Conservation (phyloP, 2,113 vertebrate genomes). For the Ctenomys sociabilis region DNA sequence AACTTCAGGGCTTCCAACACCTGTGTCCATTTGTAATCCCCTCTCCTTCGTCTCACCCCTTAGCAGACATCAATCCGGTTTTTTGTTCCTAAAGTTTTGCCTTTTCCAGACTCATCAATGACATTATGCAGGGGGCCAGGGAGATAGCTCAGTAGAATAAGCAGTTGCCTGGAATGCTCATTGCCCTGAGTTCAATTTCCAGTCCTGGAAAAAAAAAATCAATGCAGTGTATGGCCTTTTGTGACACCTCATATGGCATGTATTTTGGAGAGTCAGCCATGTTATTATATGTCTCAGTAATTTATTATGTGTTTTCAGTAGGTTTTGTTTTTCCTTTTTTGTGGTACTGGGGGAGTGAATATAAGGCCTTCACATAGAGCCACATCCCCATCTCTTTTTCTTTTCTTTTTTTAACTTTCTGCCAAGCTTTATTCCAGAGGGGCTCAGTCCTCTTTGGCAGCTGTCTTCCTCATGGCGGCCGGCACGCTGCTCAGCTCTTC, state of each 20-base stretch:
- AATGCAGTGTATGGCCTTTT: not conserved
- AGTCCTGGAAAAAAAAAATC: too few species aligned
- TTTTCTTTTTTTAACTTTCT: not conserved
- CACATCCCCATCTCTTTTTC: not conserved
- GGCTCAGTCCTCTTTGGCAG: too few species aligned
- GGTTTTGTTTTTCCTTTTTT: not conserved
- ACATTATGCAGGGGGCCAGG: too few species aligned
- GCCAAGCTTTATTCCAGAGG: too few species aligned
- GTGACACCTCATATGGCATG: not conserved
- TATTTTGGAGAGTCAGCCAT: not conserved
- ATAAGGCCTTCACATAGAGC: not conserved
- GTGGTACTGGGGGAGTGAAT: not conserved
- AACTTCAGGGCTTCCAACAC: not conserved
- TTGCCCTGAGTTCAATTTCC: too few species aligned
- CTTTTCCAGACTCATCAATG: not conserved
- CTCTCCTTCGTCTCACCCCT: not conserved
- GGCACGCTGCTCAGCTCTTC: too few species aligned
- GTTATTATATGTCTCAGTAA: not conserved
- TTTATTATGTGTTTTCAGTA: not conserved
- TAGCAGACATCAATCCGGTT: not conserved
- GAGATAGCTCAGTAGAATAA: too few species aligned
- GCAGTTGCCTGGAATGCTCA: too few species aligned
- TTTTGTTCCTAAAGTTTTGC: not conserved
- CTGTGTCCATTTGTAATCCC: not conserved
- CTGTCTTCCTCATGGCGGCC: too few species aligned